phyloP scores from a whole-genome alignment of 2,888 invertebrate species.

The Neria commutata region DNA sequence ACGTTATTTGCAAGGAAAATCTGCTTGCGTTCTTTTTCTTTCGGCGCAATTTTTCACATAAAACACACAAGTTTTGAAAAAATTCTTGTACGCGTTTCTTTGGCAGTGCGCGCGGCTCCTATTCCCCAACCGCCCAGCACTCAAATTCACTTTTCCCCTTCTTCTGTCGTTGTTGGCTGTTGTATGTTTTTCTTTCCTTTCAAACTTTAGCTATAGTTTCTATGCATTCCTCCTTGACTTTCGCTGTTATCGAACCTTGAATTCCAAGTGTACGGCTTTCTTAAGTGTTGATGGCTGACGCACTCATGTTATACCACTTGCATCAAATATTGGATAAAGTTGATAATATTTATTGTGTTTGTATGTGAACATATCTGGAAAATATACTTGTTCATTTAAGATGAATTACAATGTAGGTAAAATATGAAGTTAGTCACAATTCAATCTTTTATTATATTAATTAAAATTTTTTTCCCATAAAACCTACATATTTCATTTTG shows the following conservation, averaged over 20 bases:
- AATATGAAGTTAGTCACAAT: no score
- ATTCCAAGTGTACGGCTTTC: neutral
- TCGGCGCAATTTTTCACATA: no score
- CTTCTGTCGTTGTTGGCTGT: neutral
- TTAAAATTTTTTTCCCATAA: neutral
- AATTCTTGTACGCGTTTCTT: neutral
- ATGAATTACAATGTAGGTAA: no score
- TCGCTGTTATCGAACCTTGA: neutral
- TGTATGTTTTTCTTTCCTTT: neutral
- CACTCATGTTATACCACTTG: neutral
- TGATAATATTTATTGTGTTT: no score
- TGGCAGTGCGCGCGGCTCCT: no score
- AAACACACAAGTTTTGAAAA: neutral
- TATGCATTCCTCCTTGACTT: conserved; percentile 1
- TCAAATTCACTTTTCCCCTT: neutral
- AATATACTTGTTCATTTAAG: no score
- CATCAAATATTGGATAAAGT: neutral
- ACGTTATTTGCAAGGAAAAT: no score
- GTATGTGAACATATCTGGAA: no score
- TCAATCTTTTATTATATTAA: no score
- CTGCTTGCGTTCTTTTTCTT: no score
- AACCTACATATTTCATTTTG: neutral
- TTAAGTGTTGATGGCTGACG: neutral
- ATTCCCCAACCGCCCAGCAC: no score
- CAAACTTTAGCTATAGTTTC: neutral